These are phyloP conservation scores for Coelopa frigida DNA, from an alignment of 1,140 invertebrate species.

Conservation along the genomic window DNA sequence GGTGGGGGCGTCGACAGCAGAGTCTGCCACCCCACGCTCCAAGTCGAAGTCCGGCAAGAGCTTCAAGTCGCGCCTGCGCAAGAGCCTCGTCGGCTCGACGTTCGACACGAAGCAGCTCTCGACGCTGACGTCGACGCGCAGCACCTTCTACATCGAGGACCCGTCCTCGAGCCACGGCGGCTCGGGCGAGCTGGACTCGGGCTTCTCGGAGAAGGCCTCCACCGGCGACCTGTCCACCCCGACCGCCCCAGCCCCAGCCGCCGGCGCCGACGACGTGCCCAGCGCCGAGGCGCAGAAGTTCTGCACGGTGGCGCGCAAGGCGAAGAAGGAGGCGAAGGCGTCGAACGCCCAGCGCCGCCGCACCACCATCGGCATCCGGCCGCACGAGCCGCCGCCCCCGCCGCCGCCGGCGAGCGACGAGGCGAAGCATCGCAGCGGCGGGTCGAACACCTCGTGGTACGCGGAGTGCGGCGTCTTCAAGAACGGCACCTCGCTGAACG, in stretches of 20 bases:
- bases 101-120: conserved; percentile 43
- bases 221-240: conserved; percentile 13
- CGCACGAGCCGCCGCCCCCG: conserved; percentile 42
- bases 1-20: conserved; percentile 1
- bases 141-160: conserved; percentile 59
- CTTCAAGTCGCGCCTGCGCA: conserved; percentile 50
- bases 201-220: conserved; percentile 45
- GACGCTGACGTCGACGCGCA: conserved; percentile 45
- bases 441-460: conserved; percentile 47
- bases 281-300: conserved; percentile 27
- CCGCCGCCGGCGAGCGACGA: conserved; percentile 24
- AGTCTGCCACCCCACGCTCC: conserved; percentile 27
- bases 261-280: neutral
- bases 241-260: conserved; percentile 4
- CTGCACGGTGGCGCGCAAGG: conserved; percentile 26
- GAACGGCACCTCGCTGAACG: conserved; percentile 14
- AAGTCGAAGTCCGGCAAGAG: conserved; percentile 48
- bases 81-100: conserved; percentile 45
- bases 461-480: conserved; percentile 50
- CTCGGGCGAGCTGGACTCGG: conserved; percentile 52
- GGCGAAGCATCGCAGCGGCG: conserved; percentile 10
- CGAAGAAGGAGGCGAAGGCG: conserved; percentile 30
- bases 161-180: conserved; percentile 28
- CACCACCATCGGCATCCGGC: conserved; percentile 32
- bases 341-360: conserved; percentile 25